phyloP scores from a whole-genome alignment of 2,113 vertebrate species.

The Chitala chitala region DNA sequence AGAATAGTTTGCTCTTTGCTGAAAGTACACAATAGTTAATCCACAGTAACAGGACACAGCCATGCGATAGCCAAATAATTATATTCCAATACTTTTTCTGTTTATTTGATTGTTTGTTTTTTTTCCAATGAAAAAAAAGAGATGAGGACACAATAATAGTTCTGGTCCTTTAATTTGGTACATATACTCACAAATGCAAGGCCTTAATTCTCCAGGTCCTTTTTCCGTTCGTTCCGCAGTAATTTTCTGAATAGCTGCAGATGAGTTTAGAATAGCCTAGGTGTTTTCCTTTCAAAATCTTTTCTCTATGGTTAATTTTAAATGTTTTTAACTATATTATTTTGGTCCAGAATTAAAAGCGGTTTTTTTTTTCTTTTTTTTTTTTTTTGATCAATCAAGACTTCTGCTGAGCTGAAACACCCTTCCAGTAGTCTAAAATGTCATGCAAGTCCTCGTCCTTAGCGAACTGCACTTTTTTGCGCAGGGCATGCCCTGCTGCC shows the following conservation, averaged over 20 bases:
- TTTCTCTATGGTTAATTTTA: constrained; percentile 44
- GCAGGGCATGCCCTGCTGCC: constrained; percentile 91
- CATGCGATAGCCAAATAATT: constrained; percentile 57
- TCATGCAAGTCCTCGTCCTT: constrained; percentile 98
- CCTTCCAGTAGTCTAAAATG: constrained; percentile 99
- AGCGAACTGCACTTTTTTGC: constrained; percentile 96
- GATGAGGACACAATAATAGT: constrained; percentile 7
- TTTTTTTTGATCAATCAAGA: constrained; percentile 68
- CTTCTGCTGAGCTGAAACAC: constrained; percentile 96
- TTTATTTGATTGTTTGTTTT: constrained; percentile 50
- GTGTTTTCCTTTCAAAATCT: constrained; percentile 51
- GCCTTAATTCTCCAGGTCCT: constrained; percentile 23
- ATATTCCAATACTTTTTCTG: constrained; percentile 41
- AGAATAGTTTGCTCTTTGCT: constrained; percentile 44
- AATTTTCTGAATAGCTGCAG: constrained; percentile 65
- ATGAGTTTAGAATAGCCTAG: constrained; percentile 52
- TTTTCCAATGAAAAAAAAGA: constrained; percentile 48
- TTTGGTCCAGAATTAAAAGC: constrained; percentile 40
- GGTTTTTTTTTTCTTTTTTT: constrained; percentile 38
- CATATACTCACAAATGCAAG: constrained; percentile 38
- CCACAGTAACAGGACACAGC: constrained; percentile 66
- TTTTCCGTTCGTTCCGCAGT: constrained; percentile 42
- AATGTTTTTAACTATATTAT: constrained; percentile 40
- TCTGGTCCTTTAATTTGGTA: constrained; percentile 44
- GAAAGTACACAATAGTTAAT: constrained; percentile 64